Percentiles rank a stretch among this genome's conserved stretches.
Conservation (phyloP, 2,113 vertebrate genomes). For the Arvicanthis niloticus region DNA sequence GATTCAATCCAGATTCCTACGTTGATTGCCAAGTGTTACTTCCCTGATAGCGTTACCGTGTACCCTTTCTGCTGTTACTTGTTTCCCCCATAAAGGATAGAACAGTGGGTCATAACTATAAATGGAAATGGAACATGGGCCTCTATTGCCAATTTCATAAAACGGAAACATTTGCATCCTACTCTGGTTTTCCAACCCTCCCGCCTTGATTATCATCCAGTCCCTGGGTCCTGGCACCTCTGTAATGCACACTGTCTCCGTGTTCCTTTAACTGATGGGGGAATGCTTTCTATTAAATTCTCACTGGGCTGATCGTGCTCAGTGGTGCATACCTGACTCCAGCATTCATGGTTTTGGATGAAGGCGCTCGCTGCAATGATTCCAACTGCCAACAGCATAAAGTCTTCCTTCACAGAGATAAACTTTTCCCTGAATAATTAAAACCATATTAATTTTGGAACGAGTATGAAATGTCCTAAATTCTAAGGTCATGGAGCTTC, state of each 20-base stretch:
- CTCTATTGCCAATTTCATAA: conserved; percentile 28
- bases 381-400: conserved; percentile 94
- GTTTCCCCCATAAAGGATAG: background rate
- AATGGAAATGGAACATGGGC: background rate
- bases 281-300: conserved; percentile 44
- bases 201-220: background rate
- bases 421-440: conserved; percentile 91
- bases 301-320: background rate
- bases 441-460: conserved; percentile 61
- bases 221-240: background rate
- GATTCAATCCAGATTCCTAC: conserved; percentile 38
- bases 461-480: background rate
- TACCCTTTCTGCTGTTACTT: conserved; percentile 37
- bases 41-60: conserved; percentile 18
- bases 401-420: conserved; percentile 93
- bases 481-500: conserved; percentile 19
- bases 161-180: background rate
- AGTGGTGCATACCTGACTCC: conserved; percentile 89
- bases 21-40: conserved; percentile 30
- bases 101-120: background rate
- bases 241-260: background rate
- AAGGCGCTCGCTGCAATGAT: conserved; percentile 93
- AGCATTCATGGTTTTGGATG: conserved; percentile 86
- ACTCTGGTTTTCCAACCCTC: background rate
- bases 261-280: background rate